Conservation (phyloP, 1,140 invertebrate genomes). For the Drosophila eugracilis region DNA sequence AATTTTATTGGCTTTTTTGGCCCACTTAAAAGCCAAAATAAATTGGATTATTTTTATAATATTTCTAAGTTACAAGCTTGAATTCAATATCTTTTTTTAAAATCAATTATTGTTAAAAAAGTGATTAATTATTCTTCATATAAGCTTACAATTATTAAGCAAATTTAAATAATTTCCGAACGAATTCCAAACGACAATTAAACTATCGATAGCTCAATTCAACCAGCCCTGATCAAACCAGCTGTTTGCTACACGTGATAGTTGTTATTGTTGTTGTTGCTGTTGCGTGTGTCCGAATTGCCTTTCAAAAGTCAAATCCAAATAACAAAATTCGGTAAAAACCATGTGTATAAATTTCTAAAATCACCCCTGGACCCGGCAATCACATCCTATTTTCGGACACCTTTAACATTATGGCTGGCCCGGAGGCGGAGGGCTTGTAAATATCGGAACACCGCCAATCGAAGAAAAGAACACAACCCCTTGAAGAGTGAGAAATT, state of each 20-base stretch:
- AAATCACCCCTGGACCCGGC: constrained; percentile 1
- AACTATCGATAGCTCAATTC: constrained; percentile 8
- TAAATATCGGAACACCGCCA: constrained; percentile 16
- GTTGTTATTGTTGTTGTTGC: constrained; percentile 49
- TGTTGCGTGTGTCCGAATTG: constrained; percentile 46
- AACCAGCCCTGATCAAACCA: background rate
- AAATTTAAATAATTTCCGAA: background rate
- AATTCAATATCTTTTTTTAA: no score
- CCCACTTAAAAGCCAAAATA: no score
- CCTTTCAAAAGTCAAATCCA: constrained; percentile 46
- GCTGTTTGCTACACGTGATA: constrained; percentile 65
- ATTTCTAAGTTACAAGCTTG: no score
- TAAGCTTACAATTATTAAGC: no score
- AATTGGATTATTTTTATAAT: no score
- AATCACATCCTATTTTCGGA: background rate
- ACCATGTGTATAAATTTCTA: constrained; percentile 20
- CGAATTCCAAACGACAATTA: background rate
- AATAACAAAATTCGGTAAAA: constrained; percentile 12
- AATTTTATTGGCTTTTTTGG: no score
- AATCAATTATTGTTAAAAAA: no score
- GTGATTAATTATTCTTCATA: no score
- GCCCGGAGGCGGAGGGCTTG: constrained; percentile 21
- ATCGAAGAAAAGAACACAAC: background rate
- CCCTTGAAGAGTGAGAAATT: constrained; percentile 1
- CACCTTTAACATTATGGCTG: constrained; percentile 22